Base-by-base conservation (phyloP, 2,888 invertebrate species). In the Dexiosoma caninum region DNA sequence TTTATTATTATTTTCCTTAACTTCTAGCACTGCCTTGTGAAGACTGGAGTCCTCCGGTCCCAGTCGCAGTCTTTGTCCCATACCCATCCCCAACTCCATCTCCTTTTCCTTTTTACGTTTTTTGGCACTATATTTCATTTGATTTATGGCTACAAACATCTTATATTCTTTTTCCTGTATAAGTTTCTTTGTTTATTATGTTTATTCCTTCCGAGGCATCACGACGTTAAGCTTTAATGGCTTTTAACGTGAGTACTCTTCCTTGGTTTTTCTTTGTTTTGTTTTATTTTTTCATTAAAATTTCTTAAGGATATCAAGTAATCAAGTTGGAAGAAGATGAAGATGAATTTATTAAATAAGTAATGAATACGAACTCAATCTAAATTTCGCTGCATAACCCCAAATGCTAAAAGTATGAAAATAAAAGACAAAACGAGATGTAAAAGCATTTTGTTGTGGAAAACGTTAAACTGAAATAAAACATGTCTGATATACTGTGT, bases 91-190 rank as follows among this genome's bases (percentile, higher is more conserved):
- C 44, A 71, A 16, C 60, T 55, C 55, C 62, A 57, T 19, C 67
- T 84, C 77, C 51, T 78, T 66, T 74, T 83, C 75, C 62, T 83
- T 84, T 83, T 83, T 83, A 62, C 82, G 83, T 51, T 80, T 83
- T 81, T 84, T 84, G 55, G 85, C 80, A 44, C 84, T 85, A 70
- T 83, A 82, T 67, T 85, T 88, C 74, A 83, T 82, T 84, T 88
- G 87, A 85, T 88, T 88, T 83, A 88, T 86, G 71, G 86, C 88
- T 84, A 88, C 79, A 83, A 88, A 85, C 88, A 88, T 88, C 69
- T 83, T 84, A 57, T 64, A 57, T 53, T 64, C 19, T 62, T 62
- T 30, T 21, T 79, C 32, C 72, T 69, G 75, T 19, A 70, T 32
- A 40, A 53, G 42, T 75, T 74, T 53, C 9, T 30, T 55, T 57